A percentile compares a stretch with the other conserved stretches of the same genome.
Evolutionary conservation across 2,797 vertebrate species (phyloP).

Genomic region (Crenichthys baileyi): DNA sequence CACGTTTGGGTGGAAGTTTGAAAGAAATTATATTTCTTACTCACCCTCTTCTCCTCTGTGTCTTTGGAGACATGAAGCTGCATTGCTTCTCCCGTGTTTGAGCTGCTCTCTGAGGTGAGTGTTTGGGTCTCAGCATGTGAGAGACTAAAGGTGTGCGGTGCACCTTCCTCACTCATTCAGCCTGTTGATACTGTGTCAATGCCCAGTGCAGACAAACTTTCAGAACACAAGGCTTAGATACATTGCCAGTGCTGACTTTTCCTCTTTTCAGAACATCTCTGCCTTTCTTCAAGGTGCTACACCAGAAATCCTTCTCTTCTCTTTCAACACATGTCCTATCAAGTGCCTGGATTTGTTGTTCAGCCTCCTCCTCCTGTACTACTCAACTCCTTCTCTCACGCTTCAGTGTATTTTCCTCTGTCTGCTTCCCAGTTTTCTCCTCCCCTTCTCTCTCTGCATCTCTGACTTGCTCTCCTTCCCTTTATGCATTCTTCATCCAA

Average conservation of each 20-base stretch:
- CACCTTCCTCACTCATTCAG: slow-evolving; percentile 73
- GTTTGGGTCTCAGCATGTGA: slow-evolving; percentile 61
- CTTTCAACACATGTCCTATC: slow-evolving; percentile 63
- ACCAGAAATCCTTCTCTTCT: slow-evolving; percentile 37
- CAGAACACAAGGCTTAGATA: slow-evolving; percentile 29
- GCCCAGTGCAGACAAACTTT: slow-evolving; percentile 44
- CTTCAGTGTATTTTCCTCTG: slow-evolving; percentile 57
- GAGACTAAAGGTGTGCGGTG: slow-evolving; percentile 50
- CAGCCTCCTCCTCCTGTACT: slow-evolving; percentile 48
- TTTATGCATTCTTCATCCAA: slow-evolving; percentile 58
- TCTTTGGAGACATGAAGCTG: slow-evolving; percentile 72
- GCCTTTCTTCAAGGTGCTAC: slow-evolving; percentile 40
- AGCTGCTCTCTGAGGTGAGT: slow-evolving; percentile 35
- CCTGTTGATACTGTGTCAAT: slow-evolving; percentile 56
- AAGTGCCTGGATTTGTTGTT: slow-evolving; percentile 62
- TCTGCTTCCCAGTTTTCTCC: slow-evolving; percentile 63
- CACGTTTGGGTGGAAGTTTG: slow-evolving; percentile 15
- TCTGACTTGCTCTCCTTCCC: slow-evolving; percentile 16
- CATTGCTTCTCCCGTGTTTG: slow-evolving; percentile 72
- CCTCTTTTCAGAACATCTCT: slow-evolving; percentile 22
- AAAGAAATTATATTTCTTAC: slow-evolving; percentile 40
- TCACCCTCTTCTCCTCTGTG: slow-evolving; percentile 79
- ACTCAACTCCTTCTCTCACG: slow-evolving; percentile 46
- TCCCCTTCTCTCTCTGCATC: slow-evolving; percentile 37
- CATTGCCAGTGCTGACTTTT: slow-evolving; percentile 37